Base-by-base conservation (phyloP, 2,888 invertebrate species). In the Serrognathus titanus region DNA sequence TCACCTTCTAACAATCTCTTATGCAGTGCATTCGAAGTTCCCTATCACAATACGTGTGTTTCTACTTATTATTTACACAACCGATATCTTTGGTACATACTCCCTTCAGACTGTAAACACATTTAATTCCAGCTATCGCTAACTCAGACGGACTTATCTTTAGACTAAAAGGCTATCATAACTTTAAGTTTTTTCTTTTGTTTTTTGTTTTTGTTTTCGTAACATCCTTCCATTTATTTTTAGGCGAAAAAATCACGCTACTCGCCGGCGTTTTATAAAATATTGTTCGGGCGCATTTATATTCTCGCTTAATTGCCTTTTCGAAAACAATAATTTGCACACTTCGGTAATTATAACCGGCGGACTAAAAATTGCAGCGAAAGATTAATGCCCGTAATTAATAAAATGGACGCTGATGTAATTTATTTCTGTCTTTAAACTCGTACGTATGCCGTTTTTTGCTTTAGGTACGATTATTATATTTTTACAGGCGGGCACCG, bases 11-110 rank as follows among this genome's bases (percentile, higher is more conserved):
- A 31, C 24, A 31, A 31, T 31, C 24, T 31, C 24, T 31, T 31
- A 31, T 31, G 24, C 24, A 31, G 24, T 31, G 24, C 24, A 31
- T 31, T 31, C 24, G 5, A 31, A 31, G 7, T 5, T 4, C 24
- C 24, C 24, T 31, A 31, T 31, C 24, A 31, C 24, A 31, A 43
- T 43, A 43, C 11, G 20, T 4, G 20, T 16, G 20, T 43, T 12
- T 43, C 16, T 43, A 43, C 43, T 43, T 43, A 43, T 43, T 43
- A 43, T 43, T 43, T 43, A 43, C 43, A 43, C 43, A 43, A 20
- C 10, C 43, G 16, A 20, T 43, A 43, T 43, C 43, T 43, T 43
- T 16, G 13, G 43, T 43, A 43, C 20, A 43, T 43, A 43, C 20
- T 43, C 20, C 16, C 16, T 20, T 43, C 43, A 43, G 43, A 43